Percentiles rank a stretch among this genome's conserved stretches.
Conservation (phyloP, 92 coral and sea anemone genomes). For the Umimayanthus chanpuru region DNA sequence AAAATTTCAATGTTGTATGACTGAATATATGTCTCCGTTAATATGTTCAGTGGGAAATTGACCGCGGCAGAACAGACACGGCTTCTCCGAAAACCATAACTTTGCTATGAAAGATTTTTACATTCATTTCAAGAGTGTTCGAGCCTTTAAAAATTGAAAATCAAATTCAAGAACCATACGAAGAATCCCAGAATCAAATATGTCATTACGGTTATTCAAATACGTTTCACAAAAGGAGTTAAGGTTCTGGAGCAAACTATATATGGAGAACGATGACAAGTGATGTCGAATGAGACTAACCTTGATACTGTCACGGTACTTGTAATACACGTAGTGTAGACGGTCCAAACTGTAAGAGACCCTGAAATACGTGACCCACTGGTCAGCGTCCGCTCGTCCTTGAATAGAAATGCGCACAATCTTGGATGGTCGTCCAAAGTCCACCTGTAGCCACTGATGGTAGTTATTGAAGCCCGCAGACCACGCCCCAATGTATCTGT, state of each 20-base stretch:
- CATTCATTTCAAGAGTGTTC: too few species aligned
- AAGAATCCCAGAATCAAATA: too few species aligned
- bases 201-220: neutral
- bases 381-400: conserved; percentile 39
- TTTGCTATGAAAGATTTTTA: too few species aligned
- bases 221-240: neutral
- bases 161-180: too few species aligned
- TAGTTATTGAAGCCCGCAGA: conserved; percentile 36
- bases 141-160: too few species aligned
- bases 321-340: conserved; percentile 27
- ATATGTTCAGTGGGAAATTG: too few species aligned
- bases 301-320: conserved; percentile 7
- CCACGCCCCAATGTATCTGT: conserved; percentile 47
- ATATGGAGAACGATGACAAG: neutral
- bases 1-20: too few species aligned
- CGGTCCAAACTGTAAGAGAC: conserved; percentile 41
- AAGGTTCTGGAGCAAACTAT: neutral
- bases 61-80: too few species aligned
- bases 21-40: too few species aligned
- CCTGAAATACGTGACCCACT: conserved; percentile 42
- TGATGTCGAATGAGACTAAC: neutral
- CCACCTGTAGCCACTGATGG: conserved; percentile 33
- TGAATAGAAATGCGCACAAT: conserved; percentile 41
- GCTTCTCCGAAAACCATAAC: too few species aligned
- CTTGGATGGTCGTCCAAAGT: conserved; percentile 47